These are phyloP conservation scores for Brachycybe producta DNA, from an alignment of 2,888 invertebrate species.

Conservation along the genomic window DNA sequence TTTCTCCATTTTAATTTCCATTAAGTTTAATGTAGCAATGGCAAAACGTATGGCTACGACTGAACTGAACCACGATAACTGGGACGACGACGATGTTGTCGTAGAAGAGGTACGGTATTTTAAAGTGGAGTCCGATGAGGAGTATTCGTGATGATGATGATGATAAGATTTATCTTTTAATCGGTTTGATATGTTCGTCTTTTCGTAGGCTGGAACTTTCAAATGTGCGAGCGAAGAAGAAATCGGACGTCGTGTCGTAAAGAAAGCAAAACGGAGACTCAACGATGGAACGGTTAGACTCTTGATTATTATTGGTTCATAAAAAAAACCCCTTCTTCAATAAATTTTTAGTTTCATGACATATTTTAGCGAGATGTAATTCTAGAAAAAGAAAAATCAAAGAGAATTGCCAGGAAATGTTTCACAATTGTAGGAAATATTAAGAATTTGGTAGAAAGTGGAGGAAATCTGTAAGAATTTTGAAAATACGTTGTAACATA, in stretches of 20 bases:
- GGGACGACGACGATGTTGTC: constrained; percentile 62
- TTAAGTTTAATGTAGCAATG: constrained; percentile 46
- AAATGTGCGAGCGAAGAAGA: constrained; percentile 46
- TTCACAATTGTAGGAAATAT: not conserved
- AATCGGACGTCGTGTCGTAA: constrained; percentile 60
- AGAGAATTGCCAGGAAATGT: not conserved
- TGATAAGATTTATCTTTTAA: not conserved
- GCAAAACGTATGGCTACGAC: constrained; percentile 61
- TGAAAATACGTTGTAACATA: no score
- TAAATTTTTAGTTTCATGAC: no score
- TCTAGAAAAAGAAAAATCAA: no score
- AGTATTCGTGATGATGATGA: not conserved
- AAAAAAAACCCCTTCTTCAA: no score
- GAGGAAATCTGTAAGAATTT: no score
- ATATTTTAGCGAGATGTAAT: no score
- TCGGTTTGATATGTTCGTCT: no score
- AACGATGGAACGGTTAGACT: not conserved
- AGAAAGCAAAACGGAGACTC: constrained; percentile 59
- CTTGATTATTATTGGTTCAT: no score
- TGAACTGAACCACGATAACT: constrained; percentile 70
- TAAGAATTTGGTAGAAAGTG: no score
- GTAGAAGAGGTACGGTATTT: constrained; percentile 62
- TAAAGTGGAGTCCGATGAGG: no score
- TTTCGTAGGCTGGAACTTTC: constrained; percentile 16
- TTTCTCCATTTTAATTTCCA: no score